Percentiles rank a stretch among this genome's conserved stretches.
These are phyloP conservation scores for Cyclophora albipunctata DNA, from an alignment of 2,888 invertebrate species.

Conservation along the genomic window DNA sequence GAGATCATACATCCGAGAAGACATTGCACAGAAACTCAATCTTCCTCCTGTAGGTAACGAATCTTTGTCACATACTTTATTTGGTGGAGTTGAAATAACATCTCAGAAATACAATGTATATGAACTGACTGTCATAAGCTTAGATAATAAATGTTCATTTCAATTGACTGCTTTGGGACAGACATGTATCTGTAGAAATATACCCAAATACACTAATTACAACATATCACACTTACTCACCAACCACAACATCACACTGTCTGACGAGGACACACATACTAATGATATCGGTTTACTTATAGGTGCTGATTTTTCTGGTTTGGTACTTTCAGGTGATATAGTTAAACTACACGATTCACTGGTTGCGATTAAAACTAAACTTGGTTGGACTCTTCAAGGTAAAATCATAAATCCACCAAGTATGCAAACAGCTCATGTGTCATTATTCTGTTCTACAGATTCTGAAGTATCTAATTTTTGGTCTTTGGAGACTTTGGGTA, in stretches of 20 bases:
- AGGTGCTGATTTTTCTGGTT: background rate
- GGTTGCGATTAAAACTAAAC: background rate
- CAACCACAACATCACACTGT: background rate
- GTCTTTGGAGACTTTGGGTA: background rate
- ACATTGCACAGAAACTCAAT: background rate
- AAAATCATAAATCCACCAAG: background rate
- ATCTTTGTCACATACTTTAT: background rate
- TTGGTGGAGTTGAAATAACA: background rate
- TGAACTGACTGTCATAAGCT: background rate
- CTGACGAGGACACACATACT: background rate
- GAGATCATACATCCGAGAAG: background rate
- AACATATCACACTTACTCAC: background rate
- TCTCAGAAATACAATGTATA: background rate
- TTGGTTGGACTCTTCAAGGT: slow-evolving; percentile 1
- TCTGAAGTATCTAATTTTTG: background rate
- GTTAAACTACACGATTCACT: background rate
- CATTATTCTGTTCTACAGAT: background rate
- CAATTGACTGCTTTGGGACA: background rate
- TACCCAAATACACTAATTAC: background rate
- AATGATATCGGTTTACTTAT: background rate
- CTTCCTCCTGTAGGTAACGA: background rate
- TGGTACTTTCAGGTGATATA: background rate
- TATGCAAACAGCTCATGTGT: background rate
- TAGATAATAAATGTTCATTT: background rate
- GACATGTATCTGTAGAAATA: background rate